Evolutionary conservation across 2,797 vertebrate species (phyloP), one percentile per base, ranked within the genome.

Genomic region (Myioborus melanocephalus): DNA sequence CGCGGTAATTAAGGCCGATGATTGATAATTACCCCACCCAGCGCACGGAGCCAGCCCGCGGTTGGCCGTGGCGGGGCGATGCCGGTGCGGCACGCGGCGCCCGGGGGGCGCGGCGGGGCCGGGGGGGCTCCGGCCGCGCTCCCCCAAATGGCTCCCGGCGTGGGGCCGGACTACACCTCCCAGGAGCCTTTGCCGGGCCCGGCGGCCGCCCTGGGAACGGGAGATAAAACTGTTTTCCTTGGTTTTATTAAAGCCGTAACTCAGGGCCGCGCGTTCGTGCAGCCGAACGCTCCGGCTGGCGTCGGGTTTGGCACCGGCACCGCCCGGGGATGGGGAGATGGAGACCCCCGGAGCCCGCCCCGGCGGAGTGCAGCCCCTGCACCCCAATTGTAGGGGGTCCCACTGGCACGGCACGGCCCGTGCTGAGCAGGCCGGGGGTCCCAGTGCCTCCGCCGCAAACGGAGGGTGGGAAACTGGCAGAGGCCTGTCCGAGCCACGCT

Each of bases 81-180:
- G 77, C 53, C 22, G 59, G 44, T 26, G 10, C 23, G 12, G 91
- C 75, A 53, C 28, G 61, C 46, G 85, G 85, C 65, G 5, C 43
- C 57, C 89, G 35, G 6, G 16, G 75, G 76, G 61, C 37, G 30
- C 59, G 22, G 43, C 5, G 27, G 17, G 64, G 64, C 47, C 1
- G 72, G 69, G 50, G 82, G 77, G 57, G 49, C 30, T 73, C 64
- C 2, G 23, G 30, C 77, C 44, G 3, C 15, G 26, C 59, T 89
- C 66, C 88, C 90, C 88, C 57, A 83, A 90, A 93, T 91, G 91
- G 93, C 94, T 94, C 89, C 89, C 30, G 35, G 72, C 12, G 2
- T 15, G 34, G 14, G 76, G 63, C 46, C 24, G 79, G 94, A 98
- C 97, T 97, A 94, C 96, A 96, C 64, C 95, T 97, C 97, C 97